Evolutionary conservation across 2,797 vertebrate genomes (phyloP), one percentile per base, ranked within the genome.

Genomic region (Pseudopleuronectes americanus): DNA sequence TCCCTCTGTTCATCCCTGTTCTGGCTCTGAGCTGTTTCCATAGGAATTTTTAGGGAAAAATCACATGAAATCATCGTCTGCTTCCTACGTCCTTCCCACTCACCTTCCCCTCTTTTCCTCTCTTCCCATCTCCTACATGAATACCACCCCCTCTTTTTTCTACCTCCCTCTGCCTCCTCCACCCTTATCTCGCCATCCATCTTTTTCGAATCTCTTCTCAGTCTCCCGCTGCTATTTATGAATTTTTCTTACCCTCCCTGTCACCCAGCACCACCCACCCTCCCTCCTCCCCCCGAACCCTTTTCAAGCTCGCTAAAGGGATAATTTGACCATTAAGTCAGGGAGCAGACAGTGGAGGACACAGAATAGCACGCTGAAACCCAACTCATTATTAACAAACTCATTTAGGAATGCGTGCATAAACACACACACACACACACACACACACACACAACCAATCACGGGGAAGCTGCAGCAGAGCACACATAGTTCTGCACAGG

Each of bases 311-410:
- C 74, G 74, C 68, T 28, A 19, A 84, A 80, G 70, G 74, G 80
- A 84, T 87, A 66, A 87, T 84, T 89, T 83, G 73, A 79, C 80
- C 81, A 85, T 90, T 87, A 81, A 71, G 66, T 80, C 73, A 49
- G 38, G 33, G 62, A 81, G 66, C 79, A 76, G 71, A 75, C 61
- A 77, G 26, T 47, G 63, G 68, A 89, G 76, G 72, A 86, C 76
- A 69, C 84, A 84, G 24, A 7, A 76, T 65, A 63, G 61, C 80
- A 81, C 68, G 47, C 57, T 64, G 69, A 81, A 84, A 81, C 83
- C 76, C 65, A 72, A 78, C 77, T 84, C 67, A 74, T 80, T 68
- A 76, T 71, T 67, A 84, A 85, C 61, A 71, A 74, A 81, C 72
- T 81, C 71, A 38, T 84, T 79, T 81, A 59, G 64, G 61, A 67